These are phyloP conservation scores for Gasteruption jaculator DNA, from an alignment of 2,888 invertebrate species.

Conservation along the genomic window DNA sequence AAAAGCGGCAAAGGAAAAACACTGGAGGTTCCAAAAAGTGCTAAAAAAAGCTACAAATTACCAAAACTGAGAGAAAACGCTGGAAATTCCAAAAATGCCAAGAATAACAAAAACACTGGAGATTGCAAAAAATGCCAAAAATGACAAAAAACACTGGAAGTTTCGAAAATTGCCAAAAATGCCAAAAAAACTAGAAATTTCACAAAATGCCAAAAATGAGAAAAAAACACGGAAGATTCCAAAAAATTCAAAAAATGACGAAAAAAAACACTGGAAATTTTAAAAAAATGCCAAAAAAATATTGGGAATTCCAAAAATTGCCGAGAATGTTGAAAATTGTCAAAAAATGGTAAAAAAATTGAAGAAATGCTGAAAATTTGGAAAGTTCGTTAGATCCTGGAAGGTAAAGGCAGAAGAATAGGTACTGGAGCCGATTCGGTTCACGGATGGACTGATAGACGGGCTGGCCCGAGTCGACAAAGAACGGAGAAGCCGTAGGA, in stretches of 20 bases:
- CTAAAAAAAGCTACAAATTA: too few species aligned
- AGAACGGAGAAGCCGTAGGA: constrained; percentile 20
- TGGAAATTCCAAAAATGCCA: neutral
- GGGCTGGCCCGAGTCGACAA: too few species aligned
- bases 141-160: neutral
- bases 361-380: too few species aligned
- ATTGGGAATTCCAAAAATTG: too few species aligned
- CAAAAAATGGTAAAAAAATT: too few species aligned
- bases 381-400: too few species aligned
- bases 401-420: constrained; percentile 29
- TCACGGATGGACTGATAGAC: too few species aligned
- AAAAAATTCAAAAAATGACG: neutral
- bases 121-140: constrained; percentile 14
- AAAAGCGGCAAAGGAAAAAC: too few species aligned
- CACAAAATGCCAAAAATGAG: constrained; percentile 13
- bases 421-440: constrained; percentile 37
- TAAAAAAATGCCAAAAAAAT: too few species aligned
- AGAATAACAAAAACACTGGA: neutral
- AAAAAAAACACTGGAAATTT: constrained; percentile 1
- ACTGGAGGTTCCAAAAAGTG: too few species aligned
- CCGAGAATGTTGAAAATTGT: too few species aligned
- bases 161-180: neutral
- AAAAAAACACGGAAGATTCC: neutral
- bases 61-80: neutral
- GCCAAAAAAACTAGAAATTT: too few species aligned